phyloP scores from a whole-genome alignment of 1,140 invertebrate genomes.

The Drosophila ogumai region DNA sequence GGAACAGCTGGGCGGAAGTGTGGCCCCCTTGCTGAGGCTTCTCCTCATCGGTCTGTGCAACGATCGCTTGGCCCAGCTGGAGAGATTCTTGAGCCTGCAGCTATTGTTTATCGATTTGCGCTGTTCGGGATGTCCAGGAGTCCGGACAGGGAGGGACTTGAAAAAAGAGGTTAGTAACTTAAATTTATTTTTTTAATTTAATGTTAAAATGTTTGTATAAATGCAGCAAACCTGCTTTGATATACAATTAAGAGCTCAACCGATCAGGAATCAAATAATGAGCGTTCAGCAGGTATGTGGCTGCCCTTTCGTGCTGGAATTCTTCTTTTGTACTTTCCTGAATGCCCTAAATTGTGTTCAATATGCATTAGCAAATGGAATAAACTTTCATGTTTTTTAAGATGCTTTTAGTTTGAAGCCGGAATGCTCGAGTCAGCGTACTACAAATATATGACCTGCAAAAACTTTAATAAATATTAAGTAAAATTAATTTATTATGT shows the following conservation, averaged over 20 bases:
- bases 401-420: not conserved
- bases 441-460: too few species aligned
- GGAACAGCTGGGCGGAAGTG: not conserved
- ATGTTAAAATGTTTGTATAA: not conserved
- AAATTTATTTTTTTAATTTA: not conserved
- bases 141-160: not conserved
- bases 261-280: slow-evolving; percentile 24
- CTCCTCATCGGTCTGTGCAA: slow-evolving; percentile 20
- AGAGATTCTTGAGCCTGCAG: slow-evolving; percentile 3
- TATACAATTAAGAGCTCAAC: slow-evolving; percentile 9
- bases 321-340: slow-evolving; percentile 13
- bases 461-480: too few species aligned
- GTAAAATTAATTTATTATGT: too few species aligned
- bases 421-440: too few species aligned
- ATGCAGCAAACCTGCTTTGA: slow-evolving; percentile 9
- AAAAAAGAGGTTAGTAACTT: not conserved
- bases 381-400: not conserved
- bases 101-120: slow-evolving; percentile 16
- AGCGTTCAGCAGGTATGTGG: slow-evolving; percentile 19
- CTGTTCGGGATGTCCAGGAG: not conserved
- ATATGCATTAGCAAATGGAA: not conserved
- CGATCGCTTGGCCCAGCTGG: slow-evolving; percentile 8
- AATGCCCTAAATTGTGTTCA: slow-evolving; percentile 16
- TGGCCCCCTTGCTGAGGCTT: slow-evolving; percentile 19
- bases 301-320: slow-evolving; percentile 19